phyloP scores from a whole-genome alignment of 2,797 vertebrate species.

The Micrastur ruficollis region DNA sequence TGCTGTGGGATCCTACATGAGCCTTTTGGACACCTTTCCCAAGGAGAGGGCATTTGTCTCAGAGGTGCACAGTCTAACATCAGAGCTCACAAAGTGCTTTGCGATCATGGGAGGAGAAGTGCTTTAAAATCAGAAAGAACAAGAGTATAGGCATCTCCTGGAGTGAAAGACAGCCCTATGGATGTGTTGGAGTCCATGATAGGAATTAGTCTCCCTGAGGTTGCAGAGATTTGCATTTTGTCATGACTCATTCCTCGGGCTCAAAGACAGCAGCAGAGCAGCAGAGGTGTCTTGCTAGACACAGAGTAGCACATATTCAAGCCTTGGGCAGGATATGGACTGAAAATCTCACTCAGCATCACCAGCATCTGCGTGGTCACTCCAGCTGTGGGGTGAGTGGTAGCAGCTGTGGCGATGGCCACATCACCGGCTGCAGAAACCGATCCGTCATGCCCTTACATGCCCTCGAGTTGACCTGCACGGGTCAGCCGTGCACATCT shows the following conservation, averaged over 20 bases:
- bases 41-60: not conserved
- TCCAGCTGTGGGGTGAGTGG: not conserved
- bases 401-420: not conserved
- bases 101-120: not conserved
- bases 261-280: not conserved
- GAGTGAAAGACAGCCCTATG: not conserved
- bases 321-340: not conserved
- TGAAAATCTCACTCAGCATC: not conserved
- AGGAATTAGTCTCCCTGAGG: not conserved
- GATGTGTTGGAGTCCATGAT: not conserved
- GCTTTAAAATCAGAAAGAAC: not conserved
- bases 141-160: not conserved
- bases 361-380: not conserved
- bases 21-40: not conserved
- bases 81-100: not conserved
- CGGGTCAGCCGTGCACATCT: not conserved
- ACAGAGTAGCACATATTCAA: not conserved
- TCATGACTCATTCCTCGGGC: not conserved
- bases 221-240: not conserved
- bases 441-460: rapidly evolving
- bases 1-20: not conserved
- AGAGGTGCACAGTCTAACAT: not conserved
- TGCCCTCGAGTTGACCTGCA: rapidly evolving
- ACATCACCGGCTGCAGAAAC: not conserved
- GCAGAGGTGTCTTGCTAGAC: not conserved